Evolutionary conservation across 2,888 invertebrate species (phyloP).

Genomic region (Nezara viridula): DNA sequence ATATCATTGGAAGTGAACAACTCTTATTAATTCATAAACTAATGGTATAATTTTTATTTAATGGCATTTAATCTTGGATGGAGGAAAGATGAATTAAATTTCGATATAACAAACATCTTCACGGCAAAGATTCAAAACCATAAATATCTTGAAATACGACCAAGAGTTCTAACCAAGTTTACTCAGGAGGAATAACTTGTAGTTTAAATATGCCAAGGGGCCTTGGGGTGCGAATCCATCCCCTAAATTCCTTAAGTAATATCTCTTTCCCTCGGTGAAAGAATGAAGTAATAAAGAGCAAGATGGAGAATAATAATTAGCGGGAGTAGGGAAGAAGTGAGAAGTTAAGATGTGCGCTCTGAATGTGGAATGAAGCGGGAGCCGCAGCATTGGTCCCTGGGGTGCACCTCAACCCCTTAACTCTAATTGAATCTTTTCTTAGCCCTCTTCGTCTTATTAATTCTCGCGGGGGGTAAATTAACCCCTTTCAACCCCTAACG

Average conservation of each 20-base stretch:
- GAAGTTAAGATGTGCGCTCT: constrained; percentile 26
- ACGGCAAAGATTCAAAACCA: background rate
- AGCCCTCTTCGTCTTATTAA: constrained; percentile 12
- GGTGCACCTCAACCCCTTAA: constrained; percentile 60
- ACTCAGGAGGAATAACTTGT: background rate
- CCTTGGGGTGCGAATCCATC: background rate
- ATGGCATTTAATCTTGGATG: too few species aligned
- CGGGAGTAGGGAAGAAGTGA: constrained; percentile 26
- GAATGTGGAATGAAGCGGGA: constrained; percentile 53
- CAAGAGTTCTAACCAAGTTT: background rate
- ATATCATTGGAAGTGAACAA: too few species aligned
- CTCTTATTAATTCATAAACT: too few species aligned
- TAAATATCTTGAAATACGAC: background rate
- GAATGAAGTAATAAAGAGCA: constrained; percentile 27
- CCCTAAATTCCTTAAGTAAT: constrained; percentile 5
- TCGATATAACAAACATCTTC: too few species aligned
- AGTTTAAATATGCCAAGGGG: background rate
- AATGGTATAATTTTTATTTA: too few species aligned
- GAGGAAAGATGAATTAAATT: too few species aligned
- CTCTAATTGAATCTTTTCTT: constrained; percentile 65
- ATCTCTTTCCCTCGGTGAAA: constrained; percentile 27
- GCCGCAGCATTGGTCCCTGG: constrained; percentile 56
- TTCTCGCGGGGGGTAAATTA: constrained; percentile 28
- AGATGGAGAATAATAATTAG: constrained; percentile 45
- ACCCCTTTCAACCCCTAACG: constrained; percentile 7